These are phyloP conservation scores for Stegastes partitus DNA, from an alignment of 2,113 vertebrate genomes.

Conservation along the genomic window DNA sequence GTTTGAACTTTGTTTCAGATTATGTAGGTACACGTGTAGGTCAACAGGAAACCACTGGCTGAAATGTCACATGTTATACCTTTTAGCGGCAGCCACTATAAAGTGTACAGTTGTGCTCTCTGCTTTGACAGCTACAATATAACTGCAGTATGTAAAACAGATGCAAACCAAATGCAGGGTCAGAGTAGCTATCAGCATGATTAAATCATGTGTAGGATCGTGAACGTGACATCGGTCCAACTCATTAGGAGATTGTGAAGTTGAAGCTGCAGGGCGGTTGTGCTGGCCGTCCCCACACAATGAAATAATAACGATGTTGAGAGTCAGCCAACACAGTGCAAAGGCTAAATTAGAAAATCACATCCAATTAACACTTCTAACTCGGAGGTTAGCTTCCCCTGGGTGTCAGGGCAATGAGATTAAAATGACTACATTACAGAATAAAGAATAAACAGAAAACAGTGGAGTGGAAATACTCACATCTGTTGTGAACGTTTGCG, in stretches of 20 bases:
- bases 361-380: conserved; percentile 68
- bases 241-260: conserved; percentile 39
- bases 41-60: too few relatives aligned
- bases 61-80: too few relatives aligned
- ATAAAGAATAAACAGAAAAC: conserved; percentile 7
- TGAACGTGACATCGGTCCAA: conserved; percentile 37
- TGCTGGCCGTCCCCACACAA: conserved; percentile 17
- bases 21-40: too few relatives aligned
- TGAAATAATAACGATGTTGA: conserved; percentile 25
- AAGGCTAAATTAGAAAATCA: conserved; percentile 67
- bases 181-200: neutral
- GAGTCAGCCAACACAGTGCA: conserved; percentile 43
- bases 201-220: conserved; percentile 8
- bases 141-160: neutral
- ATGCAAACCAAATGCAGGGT: too few relatives aligned
- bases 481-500: conserved; percentile 6
- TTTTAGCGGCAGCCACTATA: neutral
- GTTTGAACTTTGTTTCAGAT: too few relatives aligned
- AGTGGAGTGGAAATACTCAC: neutral
- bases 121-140: neutral
- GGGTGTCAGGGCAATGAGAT: conserved; percentile 12
- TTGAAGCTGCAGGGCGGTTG: conserved; percentile 17
- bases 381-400: conserved; percentile 11
- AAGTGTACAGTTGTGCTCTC: neutral
- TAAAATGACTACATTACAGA: conserved; percentile 22